A percentile compares a stretch with the other conserved stretches of the same genome.
These are phyloP conservation scores for Hypotaenidia philippensis DNA, from an alignment of 2,797 vertebrate genomes.

Conservation along the genomic window DNA sequence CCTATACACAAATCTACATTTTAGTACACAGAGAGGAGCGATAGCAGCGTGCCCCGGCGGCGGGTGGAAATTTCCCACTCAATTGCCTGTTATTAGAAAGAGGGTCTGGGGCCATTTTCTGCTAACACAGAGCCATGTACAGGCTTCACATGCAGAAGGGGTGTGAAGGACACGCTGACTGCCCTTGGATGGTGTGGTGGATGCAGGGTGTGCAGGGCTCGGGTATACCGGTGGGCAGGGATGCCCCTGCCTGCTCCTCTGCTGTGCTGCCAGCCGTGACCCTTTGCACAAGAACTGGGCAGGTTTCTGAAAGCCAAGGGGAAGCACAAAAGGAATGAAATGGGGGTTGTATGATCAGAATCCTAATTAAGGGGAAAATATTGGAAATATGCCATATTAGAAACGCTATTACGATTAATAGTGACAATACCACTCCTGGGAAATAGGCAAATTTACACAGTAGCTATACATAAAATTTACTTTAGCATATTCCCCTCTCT, in stretches of 20 bases:
- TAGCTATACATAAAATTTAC: conserved; percentile 75
- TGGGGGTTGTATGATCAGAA: conserved; percentile 41
- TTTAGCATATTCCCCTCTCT: conserved; percentile 62
- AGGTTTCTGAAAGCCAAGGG: conserved; percentile 19
- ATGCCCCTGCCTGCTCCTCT: background rate
- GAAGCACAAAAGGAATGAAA: conserved; percentile 20
- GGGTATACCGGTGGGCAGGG: fast-evolving
- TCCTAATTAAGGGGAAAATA: conserved; percentile 74
- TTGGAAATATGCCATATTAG: conserved; percentile 78
- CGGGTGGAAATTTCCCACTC: fast-evolving
- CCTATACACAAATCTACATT: fast-evolving
- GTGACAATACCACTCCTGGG: conserved; percentile 70
- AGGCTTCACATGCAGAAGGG: background rate
- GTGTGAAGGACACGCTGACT: fast-evolving
- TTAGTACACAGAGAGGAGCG: fast-evolving
- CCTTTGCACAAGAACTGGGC: background rate
- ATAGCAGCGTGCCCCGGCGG: fast-evolving
- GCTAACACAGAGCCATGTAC: fast-evolving
- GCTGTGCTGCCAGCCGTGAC: background rate
- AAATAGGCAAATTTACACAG: conserved; percentile 77
- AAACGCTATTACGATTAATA: conserved; percentile 70
- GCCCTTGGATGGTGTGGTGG: background rate
- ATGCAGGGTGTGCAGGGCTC: background rate
- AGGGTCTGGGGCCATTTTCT: background rate
- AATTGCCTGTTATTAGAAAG: background rate